Evolutionary conservation across 2,113 vertebrate genomes (phyloP).

Genomic region (Catharus bicknelli): DNA sequence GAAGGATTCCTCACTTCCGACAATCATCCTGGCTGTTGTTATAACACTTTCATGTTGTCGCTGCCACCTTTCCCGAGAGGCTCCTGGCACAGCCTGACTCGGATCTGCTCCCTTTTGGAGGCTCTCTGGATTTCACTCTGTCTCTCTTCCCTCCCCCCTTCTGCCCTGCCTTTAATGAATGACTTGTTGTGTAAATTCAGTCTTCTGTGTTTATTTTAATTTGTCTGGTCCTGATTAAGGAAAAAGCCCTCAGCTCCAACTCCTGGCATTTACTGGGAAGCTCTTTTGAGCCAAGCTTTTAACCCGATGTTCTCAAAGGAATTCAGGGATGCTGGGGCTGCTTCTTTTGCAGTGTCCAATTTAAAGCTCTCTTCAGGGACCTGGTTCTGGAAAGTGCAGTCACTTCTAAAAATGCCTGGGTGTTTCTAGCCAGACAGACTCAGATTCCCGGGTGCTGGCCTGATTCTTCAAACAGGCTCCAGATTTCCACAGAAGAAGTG

Average conservation of each 20-base stretch:
- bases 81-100: background rate
- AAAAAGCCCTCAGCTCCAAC: background rate
- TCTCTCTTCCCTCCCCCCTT: background rate
- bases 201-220: constrained; percentile 60
- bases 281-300: background rate
- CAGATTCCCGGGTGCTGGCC: background rate
- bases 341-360: background rate
- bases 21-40: background rate
- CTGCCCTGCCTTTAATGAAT: constrained; percentile 28
- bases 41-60: background rate
- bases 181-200: constrained; percentile 45
- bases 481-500: background rate
- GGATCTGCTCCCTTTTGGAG: background rate
- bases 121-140: background rate
- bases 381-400: background rate
- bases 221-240: constrained; percentile 6
- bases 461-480: background rate
- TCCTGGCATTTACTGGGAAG: background rate
- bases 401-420: background rate
- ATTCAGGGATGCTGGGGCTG: background rate
- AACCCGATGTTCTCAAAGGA: background rate
- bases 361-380: background rate
- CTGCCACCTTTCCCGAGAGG: background rate
- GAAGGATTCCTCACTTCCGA: background rate
- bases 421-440: background rate